Evolutionary conservation across 2,888 invertebrate genomes (phyloP).

Genomic region (Pasiphila rectangulata): DNA sequence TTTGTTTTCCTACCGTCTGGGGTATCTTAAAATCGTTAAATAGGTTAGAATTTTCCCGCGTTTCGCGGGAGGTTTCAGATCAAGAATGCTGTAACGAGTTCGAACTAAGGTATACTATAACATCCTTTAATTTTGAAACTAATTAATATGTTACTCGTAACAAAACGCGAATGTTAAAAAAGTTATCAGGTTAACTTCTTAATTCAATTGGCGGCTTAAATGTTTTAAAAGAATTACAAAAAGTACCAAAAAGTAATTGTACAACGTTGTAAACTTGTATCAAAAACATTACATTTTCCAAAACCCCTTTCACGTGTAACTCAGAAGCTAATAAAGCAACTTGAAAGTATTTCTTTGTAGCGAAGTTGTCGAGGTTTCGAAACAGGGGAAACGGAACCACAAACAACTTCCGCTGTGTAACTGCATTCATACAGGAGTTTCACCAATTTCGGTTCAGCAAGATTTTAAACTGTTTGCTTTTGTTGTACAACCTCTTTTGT

Average conservation of each 20-base stretch:
- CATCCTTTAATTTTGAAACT: too few relatives aligned
- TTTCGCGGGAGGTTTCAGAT: too few relatives aligned
- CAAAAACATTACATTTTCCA: background rate
- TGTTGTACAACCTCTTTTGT: background rate
- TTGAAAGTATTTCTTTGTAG: conserved; percentile 65
- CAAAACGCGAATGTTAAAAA: too few relatives aligned
- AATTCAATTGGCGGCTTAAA: too few relatives aligned
- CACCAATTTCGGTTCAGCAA: conserved; percentile 34
- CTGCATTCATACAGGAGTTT: conserved; percentile 39
- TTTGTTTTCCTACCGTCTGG: too few relatives aligned
- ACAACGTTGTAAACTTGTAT: background rate
- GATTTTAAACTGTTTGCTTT: conserved; percentile 10
- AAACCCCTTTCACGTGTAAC: conserved; percentile 1
- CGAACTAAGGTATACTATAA: too few relatives aligned
- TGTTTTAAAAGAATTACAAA: background rate
- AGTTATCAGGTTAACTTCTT: too few relatives aligned
- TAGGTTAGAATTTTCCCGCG: too few relatives aligned
- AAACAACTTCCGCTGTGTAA: conserved; percentile 59
- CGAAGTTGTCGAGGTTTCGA: conserved; percentile 49
- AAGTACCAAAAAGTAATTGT: background rate
- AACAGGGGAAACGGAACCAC: conserved; percentile 55
- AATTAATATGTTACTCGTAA: too few relatives aligned
- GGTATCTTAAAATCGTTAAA: too few relatives aligned
- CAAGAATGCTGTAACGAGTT: too few relatives aligned
- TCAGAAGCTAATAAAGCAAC: conserved; percentile 14